Evolutionary conservation across 2,113 vertebrate genomes (phyloP).

Genomic region (Orycteropus afer): DNA sequence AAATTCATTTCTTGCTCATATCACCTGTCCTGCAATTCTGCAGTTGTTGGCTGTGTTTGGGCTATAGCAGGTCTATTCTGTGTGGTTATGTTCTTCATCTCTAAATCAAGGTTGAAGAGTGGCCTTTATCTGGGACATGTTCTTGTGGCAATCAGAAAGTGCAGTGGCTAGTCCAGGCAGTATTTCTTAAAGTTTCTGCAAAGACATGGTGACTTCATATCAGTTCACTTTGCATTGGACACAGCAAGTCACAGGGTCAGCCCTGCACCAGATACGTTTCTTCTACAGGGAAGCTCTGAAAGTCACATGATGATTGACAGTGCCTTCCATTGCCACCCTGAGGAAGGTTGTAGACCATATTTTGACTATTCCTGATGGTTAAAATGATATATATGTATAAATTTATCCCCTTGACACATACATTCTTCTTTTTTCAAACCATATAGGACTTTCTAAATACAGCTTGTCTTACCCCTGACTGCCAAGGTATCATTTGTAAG

Average conservation of each 20-base stretch:
- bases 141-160: not conserved
- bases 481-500: conserved; percentile 91
- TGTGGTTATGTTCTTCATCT: not conserved
- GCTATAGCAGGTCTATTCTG: not conserved
- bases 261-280: not conserved
- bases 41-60: not conserved
- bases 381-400: not conserved
- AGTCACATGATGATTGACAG: not conserved
- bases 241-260: not conserved
- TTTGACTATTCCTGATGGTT: not conserved
- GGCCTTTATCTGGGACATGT: not conserved
- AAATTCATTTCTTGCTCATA: not conserved
- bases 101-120: not conserved
- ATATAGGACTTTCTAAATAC: conserved; percentile 93
- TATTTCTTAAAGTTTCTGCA: not conserved
- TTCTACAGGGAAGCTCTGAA: not conserved
- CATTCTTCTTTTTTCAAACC: not conserved
- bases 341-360: not conserved
- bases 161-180: too few species aligned
- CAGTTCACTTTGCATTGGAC: not conserved
- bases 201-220: rapidly evolving
- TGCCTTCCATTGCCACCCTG: not conserved
- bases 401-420: not conserved
- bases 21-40: not conserved
- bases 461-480: conserved; percentile 95